phyloP scores from a whole-genome alignment of 2,113 vertebrate genomes.

The Gobius niger region DNA sequence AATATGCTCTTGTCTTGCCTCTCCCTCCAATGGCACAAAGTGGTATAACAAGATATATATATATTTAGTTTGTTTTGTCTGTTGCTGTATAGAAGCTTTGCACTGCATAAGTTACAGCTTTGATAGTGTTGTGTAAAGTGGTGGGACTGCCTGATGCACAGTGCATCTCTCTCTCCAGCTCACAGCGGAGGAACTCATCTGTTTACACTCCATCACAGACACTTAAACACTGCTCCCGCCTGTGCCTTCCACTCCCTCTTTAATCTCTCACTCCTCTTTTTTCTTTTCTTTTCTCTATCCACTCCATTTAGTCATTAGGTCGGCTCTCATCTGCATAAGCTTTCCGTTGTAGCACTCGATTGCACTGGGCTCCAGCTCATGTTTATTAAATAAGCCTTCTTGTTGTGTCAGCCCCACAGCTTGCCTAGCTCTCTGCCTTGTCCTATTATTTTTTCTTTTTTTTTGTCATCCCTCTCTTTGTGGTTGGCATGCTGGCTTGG shows the following conservation, averaged over 20 bases:
- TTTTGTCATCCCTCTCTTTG: constrained; percentile 41
- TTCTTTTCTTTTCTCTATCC: constrained; percentile 67
- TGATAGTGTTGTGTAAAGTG: constrained; percentile 34
- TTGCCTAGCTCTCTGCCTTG: constrained; percentile 56
- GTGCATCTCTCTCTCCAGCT: constrained; percentile 40
- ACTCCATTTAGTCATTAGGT: constrained; percentile 77
- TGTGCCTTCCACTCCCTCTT: constrained; percentile 60
- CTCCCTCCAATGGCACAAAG: constrained; percentile 2
- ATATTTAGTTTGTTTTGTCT: background rate
- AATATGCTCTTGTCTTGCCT: constrained; percentile 19
- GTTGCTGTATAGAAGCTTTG: background rate
- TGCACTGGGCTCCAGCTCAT: constrained; percentile 72
- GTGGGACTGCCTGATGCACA: constrained; percentile 39
- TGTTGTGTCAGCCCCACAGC: constrained; percentile 70
- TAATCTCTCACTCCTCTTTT: constrained; percentile 68
- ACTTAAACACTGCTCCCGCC: constrained; percentile 68
- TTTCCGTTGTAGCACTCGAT: constrained; percentile 64
- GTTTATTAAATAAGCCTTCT: constrained; percentile 75
- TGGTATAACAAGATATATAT: background rate
- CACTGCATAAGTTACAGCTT: constrained; percentile 3
- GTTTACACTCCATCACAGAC: constrained; percentile 74
- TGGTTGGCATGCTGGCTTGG: constrained; percentile 17
- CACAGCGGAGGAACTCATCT: constrained; percentile 60
- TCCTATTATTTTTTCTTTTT: constrained; percentile 50
- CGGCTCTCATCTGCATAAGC: constrained; percentile 74